A percentile compares a stretch with the other conserved stretches of the same genome.
phyloP scores from a whole-genome alignment of 2,797 vertebrate genomes.

The Anisognathus igniventris region DNA sequence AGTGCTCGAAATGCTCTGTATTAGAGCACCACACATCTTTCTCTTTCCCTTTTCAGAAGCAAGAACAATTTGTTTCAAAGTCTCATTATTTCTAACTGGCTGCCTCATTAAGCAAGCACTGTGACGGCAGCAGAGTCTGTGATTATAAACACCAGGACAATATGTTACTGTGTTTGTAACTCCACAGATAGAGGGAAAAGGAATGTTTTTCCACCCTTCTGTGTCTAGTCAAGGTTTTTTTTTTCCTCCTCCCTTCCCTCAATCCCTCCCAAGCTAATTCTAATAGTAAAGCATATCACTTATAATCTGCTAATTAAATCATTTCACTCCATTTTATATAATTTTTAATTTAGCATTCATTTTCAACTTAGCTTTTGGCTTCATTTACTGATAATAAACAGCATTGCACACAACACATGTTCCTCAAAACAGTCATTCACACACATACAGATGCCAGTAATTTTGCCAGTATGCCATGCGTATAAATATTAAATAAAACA shows the following conservation, averaged over 20 bases:
- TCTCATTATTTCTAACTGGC: constrained; percentile 64
- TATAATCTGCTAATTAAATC: constrained; percentile 81
- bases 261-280: constrained; percentile 65
- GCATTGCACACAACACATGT: constrained; percentile 76
- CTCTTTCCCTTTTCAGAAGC: constrained; percentile 46
- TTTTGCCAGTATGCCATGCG: constrained; percentile 71
- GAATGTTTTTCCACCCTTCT: constrained; percentile 54
- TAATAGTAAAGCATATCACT: constrained; percentile 67
- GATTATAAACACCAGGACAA: constrained; percentile 70
- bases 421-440: constrained; percentile 72
- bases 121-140: constrained; percentile 54
- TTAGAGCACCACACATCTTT: background rate
- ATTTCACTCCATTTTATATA: constrained; percentile 79
- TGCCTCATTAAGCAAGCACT: constrained; percentile 67
- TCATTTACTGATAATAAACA: constrained; percentile 82
- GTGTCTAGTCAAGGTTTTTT: constrained; percentile 15
- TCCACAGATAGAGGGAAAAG: constrained; percentile 51
- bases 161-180: constrained; percentile 59
- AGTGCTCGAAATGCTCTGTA: background rate
- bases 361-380: constrained; percentile 81
- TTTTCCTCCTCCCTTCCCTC: constrained; percentile 27
- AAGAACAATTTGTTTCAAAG: constrained; percentile 66
- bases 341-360: constrained; percentile 84
- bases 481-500: constrained; percentile 72
- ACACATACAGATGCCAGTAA: constrained; percentile 75